A percentile compares a stretch with the other conserved stretches of the same genome.
Conservation (phyloP, 2,888 invertebrate genomes). For the Eristalis tenax region DNA sequence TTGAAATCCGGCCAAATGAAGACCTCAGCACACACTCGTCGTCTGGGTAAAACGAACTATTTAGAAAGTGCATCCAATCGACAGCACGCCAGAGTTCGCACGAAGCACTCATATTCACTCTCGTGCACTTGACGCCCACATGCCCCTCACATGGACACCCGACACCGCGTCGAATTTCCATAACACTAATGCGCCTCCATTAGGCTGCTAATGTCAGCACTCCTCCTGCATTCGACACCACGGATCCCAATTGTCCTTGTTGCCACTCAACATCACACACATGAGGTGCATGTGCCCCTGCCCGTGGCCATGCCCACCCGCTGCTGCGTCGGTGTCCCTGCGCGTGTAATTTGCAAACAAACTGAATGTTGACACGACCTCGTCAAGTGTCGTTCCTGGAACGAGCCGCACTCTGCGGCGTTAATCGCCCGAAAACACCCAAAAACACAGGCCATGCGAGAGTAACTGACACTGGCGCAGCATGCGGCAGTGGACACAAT, state of each 20-base stretch:
- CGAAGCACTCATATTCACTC: neutral
- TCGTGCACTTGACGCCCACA: constrained; percentile 27
- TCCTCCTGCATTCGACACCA: constrained; percentile 30
- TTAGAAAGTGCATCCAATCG: constrained; percentile 10
- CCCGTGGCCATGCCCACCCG: neutral
- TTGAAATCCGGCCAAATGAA: neutral
- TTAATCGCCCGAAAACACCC: neutral
- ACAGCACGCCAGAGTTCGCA: neutral
- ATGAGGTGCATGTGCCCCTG: constrained; percentile 34
- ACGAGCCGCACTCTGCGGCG: neutral
- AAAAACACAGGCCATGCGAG: neutral
- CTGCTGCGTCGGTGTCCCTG: constrained; percentile 9
- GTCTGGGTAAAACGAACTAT: neutral
- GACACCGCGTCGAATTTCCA: constrained; percentile 54
- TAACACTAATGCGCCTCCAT: constrained; percentile 55
- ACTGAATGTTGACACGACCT: constrained; percentile 57
- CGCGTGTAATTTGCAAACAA: constrained; percentile 45
- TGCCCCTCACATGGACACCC: constrained; percentile 32
- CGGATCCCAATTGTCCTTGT: constrained; percentile 1
- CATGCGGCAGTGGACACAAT: constrained; percentile 57
- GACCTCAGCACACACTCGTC: neutral
- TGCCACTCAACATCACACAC: constrained; percentile 40
- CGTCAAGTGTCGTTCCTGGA: constrained; percentile 47
- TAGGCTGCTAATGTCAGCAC: constrained; percentile 55
- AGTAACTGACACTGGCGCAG: constrained; percentile 40